Base-by-base conservation (phyloP, 2,113 vertebrate genomes). In the Gallinago jamesoni region DNA sequence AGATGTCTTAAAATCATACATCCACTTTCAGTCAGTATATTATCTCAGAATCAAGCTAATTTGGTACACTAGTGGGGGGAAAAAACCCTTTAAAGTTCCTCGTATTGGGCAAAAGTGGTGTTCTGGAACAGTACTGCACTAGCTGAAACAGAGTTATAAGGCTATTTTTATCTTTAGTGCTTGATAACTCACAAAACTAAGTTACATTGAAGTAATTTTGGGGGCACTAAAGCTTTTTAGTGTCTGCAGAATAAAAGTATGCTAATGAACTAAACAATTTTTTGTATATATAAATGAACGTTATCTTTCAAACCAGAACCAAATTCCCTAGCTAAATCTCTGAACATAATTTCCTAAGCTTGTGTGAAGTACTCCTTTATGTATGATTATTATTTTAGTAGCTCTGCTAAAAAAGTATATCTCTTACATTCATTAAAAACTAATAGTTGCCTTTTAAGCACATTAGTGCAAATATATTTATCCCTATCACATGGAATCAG, bases 251-350 rank as follows among this genome's bases (percentile, higher is more conserved):
- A 96, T 96, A 95, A 80, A 97, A 94, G 84, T 96, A 98, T 96
- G 96, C 88, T 98, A 98, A 98, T 97, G 74, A 96, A 91, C 89
- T 66, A 89, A 96, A 97, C 35, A 94, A 63, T 94, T 90, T 96
- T 96, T 96, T 94, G 47, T 80, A 78, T 93, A 43, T 77, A 96
- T 93, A 97, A 97, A 97, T 95, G 94, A 97, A 94, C 4, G 63
- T 98, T 98, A 98, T 98, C 96, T 98, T 98, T 97, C 95, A 97
- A 97, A 96, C 95, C 97, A 98, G 97, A 98, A 97, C 92, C 76
- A 94, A 97, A 97, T 97, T 97, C 90, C 90, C 90, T 63, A 91
- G 92, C 84, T 97, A 94, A 97, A 96, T 94, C 93, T 96, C 92
- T 83, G 93, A 94, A 96, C 96, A 96, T 94, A 95, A 97, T 98